Percentiles rank a stretch among this genome's conserved stretches.
Conservation (phyloP, 2,888 invertebrate genomes). For the Metallyticus violacea region DNA sequence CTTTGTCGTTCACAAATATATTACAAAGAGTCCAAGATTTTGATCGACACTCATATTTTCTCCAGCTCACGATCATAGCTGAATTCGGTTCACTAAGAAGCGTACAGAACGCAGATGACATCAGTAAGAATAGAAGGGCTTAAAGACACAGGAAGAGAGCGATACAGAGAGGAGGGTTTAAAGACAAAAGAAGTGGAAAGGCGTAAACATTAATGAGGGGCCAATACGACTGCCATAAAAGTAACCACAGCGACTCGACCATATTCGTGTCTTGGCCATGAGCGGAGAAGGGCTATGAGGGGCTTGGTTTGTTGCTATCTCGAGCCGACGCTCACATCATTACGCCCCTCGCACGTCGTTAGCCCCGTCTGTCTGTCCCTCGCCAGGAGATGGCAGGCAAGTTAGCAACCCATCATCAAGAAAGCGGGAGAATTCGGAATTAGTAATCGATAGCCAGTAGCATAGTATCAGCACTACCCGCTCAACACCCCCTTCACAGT, state of each 20-base stretch:
- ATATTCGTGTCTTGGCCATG: background rate
- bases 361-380: background rate
- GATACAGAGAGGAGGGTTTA: background rate
- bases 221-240: background rate
- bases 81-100: background rate
- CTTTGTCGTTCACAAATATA: too few relatives aligned
- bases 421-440: slow-evolving; percentile 10
- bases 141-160: background rate
- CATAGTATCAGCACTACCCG: background rate
- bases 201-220: background rate
- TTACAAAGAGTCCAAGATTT: too few relatives aligned
- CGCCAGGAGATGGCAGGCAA: background rate
- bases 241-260: background rate
- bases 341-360: background rate
- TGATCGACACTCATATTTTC: too few relatives aligned
- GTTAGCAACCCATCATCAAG: slow-evolving; percentile 15
- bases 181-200: background rate
- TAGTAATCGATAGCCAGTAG: slow-evolving; percentile 8
- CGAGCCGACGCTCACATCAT: background rate
- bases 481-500: background rate
- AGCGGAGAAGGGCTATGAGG: too few relatives aligned
- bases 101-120: background rate
- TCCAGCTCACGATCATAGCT: background rate
- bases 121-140: background rate
- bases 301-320: background rate